phyloP scores from a whole-genome alignment of 2,797 vertebrate species.

The Crocodylus rhombifer region DNA sequence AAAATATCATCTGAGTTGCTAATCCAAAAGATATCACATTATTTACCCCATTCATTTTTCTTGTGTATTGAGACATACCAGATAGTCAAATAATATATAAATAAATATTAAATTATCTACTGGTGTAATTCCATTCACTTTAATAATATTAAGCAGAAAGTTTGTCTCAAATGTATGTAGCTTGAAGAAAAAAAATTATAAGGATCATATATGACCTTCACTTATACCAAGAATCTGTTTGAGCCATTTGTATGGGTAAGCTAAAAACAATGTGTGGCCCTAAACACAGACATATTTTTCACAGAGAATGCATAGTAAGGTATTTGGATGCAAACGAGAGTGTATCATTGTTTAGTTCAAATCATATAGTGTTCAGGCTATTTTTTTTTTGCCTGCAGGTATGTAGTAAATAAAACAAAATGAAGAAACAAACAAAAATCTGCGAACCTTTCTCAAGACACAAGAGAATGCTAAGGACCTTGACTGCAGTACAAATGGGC shows the following conservation, averaged over 20 bases:
- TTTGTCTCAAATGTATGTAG: background rate
- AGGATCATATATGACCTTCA: background rate
- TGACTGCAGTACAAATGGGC: too few relatives aligned
- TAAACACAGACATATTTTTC: background rate
- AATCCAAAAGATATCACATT: background rate
- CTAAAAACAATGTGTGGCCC: background rate
- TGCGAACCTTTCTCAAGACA: background rate
- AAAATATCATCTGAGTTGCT: background rate
- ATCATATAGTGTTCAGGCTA: background rate
- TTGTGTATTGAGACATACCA: background rate
- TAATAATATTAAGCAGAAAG: background rate
- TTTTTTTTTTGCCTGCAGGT: background rate
- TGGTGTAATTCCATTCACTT: background rate
- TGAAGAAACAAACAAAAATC: too few relatives aligned
- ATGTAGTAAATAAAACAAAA: background rate
- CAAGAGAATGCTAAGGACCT: background rate
- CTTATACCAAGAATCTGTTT: background rate
- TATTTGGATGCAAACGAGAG: background rate
- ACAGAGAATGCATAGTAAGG: background rate
- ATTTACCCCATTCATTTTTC: background rate
- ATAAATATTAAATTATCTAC: background rate
- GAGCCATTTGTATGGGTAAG: background rate
- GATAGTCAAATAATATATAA: background rate
- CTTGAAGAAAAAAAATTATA: background rate
- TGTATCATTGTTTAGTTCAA: background rate